These are phyloP conservation scores for Nomada fucata DNA, from an alignment of 2,888 invertebrate species.

Conservation along the genomic window DNA sequence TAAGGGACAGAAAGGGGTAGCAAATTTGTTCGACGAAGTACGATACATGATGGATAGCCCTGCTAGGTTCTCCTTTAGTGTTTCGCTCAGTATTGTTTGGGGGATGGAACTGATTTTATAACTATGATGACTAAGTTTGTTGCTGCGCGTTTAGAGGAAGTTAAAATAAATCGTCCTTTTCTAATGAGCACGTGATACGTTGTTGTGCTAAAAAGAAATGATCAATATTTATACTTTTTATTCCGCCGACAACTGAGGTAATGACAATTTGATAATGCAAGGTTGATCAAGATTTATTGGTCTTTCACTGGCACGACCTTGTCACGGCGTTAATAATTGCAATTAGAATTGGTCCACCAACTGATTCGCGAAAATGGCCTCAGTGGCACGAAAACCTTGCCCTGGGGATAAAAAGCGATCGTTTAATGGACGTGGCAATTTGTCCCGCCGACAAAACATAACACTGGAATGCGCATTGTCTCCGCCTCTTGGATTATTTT, in stretches of 20 bases:
- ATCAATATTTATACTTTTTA: too few relatives aligned
- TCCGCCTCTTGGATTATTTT: slow-evolving; percentile 69
- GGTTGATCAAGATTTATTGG: neutral
- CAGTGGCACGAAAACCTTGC: slow-evolving; percentile 66
- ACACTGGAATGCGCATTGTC: slow-evolving; percentile 81
- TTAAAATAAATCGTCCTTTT: too few relatives aligned
- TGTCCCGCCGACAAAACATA: slow-evolving; percentile 82
- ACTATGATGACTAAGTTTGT: too few relatives aligned
- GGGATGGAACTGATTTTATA: too few relatives aligned
- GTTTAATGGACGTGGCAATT: slow-evolving; percentile 82
- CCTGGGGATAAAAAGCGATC: slow-evolving; percentile 77
- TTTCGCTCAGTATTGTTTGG: too few relatives aligned
- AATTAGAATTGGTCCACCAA: slow-evolving; percentile 46
- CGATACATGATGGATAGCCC: too few relatives aligned
- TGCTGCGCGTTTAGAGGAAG: too few relatives aligned
- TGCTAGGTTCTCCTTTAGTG: too few relatives aligned
- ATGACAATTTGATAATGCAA: neutral
- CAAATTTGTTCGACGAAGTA: neutral
- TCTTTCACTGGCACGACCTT: neutral
- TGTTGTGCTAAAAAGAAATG: too few relatives aligned
- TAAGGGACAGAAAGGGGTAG: slow-evolving; percentile 7
- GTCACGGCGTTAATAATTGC: slow-evolving; percentile 26
- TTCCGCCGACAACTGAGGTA: too few relatives aligned
- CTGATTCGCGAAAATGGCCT: slow-evolving; percentile 44
- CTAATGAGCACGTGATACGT: too few relatives aligned